Evolutionary conservation across 1,140 invertebrate species (phyloP), one percentile per base, ranked within the genome.

Genomic region (Tetramorium simillimum): DNA sequence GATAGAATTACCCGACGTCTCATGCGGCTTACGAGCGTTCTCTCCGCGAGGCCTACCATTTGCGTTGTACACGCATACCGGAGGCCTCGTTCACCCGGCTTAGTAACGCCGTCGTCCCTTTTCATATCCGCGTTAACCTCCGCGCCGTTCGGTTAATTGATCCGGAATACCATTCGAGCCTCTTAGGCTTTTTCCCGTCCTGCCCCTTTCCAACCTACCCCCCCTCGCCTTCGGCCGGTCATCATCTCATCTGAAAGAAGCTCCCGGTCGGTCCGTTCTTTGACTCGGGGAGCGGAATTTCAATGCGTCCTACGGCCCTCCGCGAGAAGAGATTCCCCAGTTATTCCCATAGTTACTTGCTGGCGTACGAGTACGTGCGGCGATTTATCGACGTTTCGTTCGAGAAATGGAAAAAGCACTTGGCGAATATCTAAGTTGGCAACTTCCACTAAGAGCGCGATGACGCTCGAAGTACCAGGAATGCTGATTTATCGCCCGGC

Each of bases 71-170:
- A 90, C 76, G 90, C 90, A 90, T 90, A 90, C 86, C 90, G 73
- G 58, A 63, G 72, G 72, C 60, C 87, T 89, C 84, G 90, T 88
- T 88, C 84, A 80, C 72, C 60, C 60, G 77, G 86, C 82, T 90
- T 76, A 81, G 86, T 78, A 88, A 88, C 87, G 84, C 77, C 90
- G 86, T 91, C 89, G 89, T 90, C 90, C 90, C 87, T 91, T 91
- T 91, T 91, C 90, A 91, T 91, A 91, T 90, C 85, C 90, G 89
- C 90, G 89, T 90, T 91, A 91, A 91, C 90, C 90, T 91, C 89
- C 51, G 78, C 89, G 87, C 80, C 89, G 90, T 89, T 91, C 90
- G 85, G 87, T 91, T 91, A 91, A 91, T 91, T 90, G 90, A 91
- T 91, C 90, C 89, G 90, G 90, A 91, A 91, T 91, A 91, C 90